These are phyloP conservation scores for Heteromyza rotundicornis DNA, from an alignment of 2,888 invertebrate species.

Conservation along the genomic window DNA sequence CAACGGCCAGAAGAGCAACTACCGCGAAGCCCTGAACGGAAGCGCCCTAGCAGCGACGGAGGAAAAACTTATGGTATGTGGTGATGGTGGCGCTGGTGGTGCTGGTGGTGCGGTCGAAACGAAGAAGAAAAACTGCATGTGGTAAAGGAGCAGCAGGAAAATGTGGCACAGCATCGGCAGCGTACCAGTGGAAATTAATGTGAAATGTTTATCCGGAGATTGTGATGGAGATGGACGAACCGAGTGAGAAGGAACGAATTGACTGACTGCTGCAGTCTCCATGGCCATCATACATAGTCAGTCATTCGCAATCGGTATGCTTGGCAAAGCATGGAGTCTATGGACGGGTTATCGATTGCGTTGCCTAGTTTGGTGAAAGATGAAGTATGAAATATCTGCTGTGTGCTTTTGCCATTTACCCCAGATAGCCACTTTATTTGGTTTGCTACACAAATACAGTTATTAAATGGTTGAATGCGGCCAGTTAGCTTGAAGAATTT, in stretches of 20 bases:
- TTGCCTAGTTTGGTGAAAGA: no score
- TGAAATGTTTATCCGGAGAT: slow-evolving; percentile 24
- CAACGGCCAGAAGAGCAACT: background rate
- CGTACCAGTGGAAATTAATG: slow-evolving; percentile 23
- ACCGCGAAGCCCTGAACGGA: background rate
- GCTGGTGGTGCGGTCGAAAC: background rate
- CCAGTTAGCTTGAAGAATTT: background rate
- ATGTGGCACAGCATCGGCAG: background rate
- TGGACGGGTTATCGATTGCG: no score
- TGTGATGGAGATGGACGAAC: slow-evolving; percentile 1
- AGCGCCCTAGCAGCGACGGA: background rate
- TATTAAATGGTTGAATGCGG: background rate
- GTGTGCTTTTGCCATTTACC: no score
- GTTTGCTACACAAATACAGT: background rate
- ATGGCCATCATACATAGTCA: no score
- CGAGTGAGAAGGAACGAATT: background rate
- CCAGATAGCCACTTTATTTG: no score
- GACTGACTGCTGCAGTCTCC: no score
- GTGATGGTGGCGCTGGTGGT: no score
- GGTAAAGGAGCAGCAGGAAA: slow-evolving; percentile 28
- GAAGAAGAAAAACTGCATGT: slow-evolving; percentile 51
- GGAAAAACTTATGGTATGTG: no score
- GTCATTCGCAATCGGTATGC: background rate
- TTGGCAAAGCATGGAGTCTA: background rate
- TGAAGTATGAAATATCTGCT: no score